Percentiles rank a stretch among this genome's conserved stretches.
Evolutionary conservation across 2,113 vertebrate genomes (phyloP).

Genomic region (Caranx ignobilis): DNA sequence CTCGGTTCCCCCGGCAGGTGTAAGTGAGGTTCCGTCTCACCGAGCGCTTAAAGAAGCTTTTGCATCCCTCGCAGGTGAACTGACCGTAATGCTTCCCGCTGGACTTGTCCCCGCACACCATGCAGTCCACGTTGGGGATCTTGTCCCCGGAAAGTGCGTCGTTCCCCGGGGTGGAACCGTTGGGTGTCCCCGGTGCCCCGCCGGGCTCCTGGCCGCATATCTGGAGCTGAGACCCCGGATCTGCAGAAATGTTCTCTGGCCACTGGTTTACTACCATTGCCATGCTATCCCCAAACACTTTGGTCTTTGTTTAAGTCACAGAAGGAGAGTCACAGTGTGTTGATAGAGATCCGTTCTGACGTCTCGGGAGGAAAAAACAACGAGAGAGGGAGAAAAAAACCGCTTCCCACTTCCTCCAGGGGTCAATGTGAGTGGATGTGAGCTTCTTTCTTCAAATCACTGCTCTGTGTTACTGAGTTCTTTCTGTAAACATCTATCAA

Average conservation of each 20-base stretch:
- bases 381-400: constrained; percentile 32
- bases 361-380: constrained; percentile 49
- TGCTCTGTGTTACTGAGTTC: neutral
- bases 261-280: constrained; percentile 91
- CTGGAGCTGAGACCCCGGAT: constrained; percentile 86
- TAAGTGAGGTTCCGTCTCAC: constrained; percentile 90
- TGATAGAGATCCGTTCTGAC: constrained; percentile 73
- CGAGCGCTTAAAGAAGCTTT: constrained; percentile 92
- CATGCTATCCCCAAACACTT: constrained; percentile 84
- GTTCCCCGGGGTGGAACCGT: constrained; percentile 85
- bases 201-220: constrained; percentile 86
- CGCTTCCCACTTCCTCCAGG: constrained; percentile 66
- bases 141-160: constrained; percentile 87
- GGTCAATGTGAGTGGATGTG: constrained; percentile 29
- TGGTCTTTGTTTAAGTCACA: constrained; percentile 70
- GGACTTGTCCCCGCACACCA: constrained; percentile 91
- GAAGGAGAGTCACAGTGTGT: constrained; percentile 67
- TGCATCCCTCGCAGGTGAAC: constrained; percentile 91
- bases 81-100: constrained; percentile 92
- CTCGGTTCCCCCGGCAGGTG: constrained; percentile 89
- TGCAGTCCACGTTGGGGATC: constrained; percentile 88
- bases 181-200: constrained; percentile 85
- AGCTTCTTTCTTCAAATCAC: neutral
- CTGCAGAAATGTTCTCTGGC: constrained; percentile 88
- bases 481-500: constrained; percentile 56